Conservation (phyloP, 2,888 invertebrate species). For the Tenthredo notha region DNA sequence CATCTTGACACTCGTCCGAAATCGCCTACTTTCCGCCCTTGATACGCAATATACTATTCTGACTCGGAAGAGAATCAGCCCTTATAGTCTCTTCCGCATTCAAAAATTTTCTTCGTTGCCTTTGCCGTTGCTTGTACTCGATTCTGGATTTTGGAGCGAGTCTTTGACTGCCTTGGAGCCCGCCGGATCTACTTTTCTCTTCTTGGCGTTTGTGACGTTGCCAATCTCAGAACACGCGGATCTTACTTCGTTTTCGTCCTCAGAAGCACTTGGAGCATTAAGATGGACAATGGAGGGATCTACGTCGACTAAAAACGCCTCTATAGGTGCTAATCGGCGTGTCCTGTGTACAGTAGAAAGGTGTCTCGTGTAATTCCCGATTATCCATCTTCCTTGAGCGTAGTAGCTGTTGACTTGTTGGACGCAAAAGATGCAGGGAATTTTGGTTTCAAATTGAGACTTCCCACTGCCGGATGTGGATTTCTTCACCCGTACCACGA, state of each 20-base stretch:
- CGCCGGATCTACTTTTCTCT: conserved; percentile 6
- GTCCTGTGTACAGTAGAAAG: conserved; percentile 13
- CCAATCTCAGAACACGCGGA: not conserved
- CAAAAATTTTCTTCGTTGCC: no score
- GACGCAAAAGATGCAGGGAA: conserved; percentile 17
- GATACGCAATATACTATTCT: no score
- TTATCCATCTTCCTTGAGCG: conserved; percentile 18
- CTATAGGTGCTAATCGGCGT: not conserved
- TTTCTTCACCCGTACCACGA: conserved; percentile 15
- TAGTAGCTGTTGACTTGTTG: conserved; percentile 16
- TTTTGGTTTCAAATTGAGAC: conserved; percentile 23
- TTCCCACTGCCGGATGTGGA: conserved; percentile 17
- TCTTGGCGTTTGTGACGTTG: not conserved
- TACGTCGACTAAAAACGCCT: conserved; percentile 5
- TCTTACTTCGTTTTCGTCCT: conserved; percentile 7
- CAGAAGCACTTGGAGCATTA: conserved; percentile 7
- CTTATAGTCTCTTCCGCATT: not conserved
- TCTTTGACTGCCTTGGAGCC: not conserved
- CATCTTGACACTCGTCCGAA: no score
- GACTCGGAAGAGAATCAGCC: conserved; percentile 11
- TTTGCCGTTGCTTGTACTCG: no score
- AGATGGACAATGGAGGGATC: conserved; percentile 21
- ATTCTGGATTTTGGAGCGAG: not conserved
- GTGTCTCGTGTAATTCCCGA: conserved; percentile 24
- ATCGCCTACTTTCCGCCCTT: no score